A percentile compares a stretch with the other conserved stretches of the same genome.
phyloP scores from a whole-genome alignment of 2,113 vertebrate species.

The Corydoras sp. region DNA sequence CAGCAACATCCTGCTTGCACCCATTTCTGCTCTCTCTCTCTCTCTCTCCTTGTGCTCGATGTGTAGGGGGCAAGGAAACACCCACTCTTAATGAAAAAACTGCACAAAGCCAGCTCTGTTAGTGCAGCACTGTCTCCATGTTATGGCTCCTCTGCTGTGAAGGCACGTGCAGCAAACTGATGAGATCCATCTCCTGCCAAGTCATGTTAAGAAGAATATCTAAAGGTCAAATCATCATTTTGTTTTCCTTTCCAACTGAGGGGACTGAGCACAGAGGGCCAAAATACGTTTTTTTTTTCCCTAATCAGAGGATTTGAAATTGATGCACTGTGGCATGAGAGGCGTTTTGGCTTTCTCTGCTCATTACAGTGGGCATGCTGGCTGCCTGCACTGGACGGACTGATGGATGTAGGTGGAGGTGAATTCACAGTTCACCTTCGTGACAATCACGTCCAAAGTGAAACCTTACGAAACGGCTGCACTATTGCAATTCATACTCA shows the following conservation, averaged over 20 bases:
- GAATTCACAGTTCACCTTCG: too few species aligned
- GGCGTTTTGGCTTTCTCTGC: too few species aligned
- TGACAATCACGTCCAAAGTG: too few species aligned
- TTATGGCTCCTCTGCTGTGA: background rate
- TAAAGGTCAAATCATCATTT: constrained; percentile 4
- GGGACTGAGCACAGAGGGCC: background rate
- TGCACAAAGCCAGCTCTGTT: constrained; percentile 22
- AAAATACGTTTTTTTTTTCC: background rate
- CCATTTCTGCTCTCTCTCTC: background rate
- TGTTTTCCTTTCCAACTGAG: background rate
- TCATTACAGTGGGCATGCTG: too few species aligned
- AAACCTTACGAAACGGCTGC: too few species aligned
- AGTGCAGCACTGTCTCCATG: background rate
- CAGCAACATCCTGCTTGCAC: background rate
- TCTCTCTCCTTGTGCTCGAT: constrained; percentile 1
- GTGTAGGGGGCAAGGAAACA: constrained; percentile 21
- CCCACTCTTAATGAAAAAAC: constrained; percentile 2
- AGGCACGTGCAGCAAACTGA: background rate
- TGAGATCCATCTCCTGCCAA: background rate
- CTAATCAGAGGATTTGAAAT: too few species aligned
- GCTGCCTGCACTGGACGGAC: too few species aligned
- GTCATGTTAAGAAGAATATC: background rate
- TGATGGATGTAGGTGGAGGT: too few species aligned
- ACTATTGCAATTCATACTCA: too few species aligned
- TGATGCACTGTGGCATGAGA: too few species aligned